Conservation (phyloP, 1,140 invertebrate species). For the Lepidurus arcticus region DNA sequence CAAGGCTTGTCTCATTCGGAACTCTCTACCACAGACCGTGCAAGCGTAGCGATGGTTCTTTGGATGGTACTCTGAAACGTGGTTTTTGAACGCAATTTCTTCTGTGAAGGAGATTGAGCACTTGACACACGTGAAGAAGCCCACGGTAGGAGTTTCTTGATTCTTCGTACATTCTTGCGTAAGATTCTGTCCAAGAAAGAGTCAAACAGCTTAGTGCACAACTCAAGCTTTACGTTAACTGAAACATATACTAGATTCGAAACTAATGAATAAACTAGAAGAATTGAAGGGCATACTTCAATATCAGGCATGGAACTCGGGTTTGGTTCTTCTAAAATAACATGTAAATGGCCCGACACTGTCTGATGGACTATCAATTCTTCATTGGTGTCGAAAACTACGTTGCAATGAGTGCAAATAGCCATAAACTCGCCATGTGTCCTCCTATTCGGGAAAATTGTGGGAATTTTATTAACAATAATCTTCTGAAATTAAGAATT, state of each 20-base stretch:
- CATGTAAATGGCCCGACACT: slow-evolving; percentile 52
- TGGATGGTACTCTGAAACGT: background rate
- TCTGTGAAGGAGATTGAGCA: background rate
- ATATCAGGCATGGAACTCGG: background rate
- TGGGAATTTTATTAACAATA: slow-evolving; percentile 37
- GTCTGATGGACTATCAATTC: slow-evolving; percentile 54
- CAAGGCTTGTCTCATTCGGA: slow-evolving; percentile 60
- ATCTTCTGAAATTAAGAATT: slow-evolving; percentile 39
- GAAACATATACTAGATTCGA: too few relatives aligned
- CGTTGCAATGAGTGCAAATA: slow-evolving; percentile 52
- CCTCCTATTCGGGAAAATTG: slow-evolving; percentile 7
- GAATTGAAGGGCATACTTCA: background rate
- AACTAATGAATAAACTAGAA: too few relatives aligned
- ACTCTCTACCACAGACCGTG: background rate
- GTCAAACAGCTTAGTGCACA: background rate
- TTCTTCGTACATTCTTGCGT: background rate
- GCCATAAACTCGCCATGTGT: slow-evolving; percentile 36
- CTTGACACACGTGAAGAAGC: background rate
- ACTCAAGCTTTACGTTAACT: too few relatives aligned
- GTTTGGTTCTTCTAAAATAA: background rate
- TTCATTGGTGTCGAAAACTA: background rate
- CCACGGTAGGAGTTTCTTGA: background rate
- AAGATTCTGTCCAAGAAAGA: background rate
- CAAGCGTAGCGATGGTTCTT: background rate
- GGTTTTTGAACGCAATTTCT: background rate